Percentiles rank a stretch among this genome's conserved stretches.
These are phyloP conservation scores for Apodemia mormo DNA, from an alignment of 2,888 invertebrate genomes.

Conservation along the genomic window DNA sequence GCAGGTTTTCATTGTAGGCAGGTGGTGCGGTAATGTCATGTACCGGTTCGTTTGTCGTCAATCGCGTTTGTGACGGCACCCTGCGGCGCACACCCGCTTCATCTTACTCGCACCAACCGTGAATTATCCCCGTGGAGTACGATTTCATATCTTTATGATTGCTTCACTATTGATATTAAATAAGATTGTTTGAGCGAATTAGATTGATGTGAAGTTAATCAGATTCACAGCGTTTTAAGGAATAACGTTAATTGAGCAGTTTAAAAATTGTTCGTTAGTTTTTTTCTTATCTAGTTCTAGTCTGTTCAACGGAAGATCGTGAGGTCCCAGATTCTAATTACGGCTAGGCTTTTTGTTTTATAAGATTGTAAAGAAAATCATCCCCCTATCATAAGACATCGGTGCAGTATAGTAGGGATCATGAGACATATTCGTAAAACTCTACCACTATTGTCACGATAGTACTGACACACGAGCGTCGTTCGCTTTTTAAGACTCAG, in stretches of 20 bases:
- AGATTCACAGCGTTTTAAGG: not conserved
- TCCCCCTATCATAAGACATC: no score
- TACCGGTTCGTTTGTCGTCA: constrained; percentile 74
- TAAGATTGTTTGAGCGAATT: not conserved
- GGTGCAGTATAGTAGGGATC: no score
- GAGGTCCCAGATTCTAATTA: no score
- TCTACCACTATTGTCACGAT: no score
- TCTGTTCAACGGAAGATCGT: no score
- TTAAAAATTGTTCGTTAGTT: not conserved
- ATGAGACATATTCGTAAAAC: no score
- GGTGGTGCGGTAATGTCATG: constrained; percentile 60
- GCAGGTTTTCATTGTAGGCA: constrained; percentile 48
- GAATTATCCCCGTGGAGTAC: constrained; percentile 18
- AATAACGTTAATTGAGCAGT: not conserved
- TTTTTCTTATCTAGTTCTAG: no score
- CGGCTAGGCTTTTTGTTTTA: no score
- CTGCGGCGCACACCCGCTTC: constrained; percentile 55
- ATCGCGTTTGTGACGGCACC: constrained; percentile 64
- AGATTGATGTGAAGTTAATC: not conserved
- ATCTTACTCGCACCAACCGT: constrained; percentile 23
- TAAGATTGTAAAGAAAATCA: no score
- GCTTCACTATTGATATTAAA: not conserved
- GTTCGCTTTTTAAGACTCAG: no score
- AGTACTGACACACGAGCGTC: no score
- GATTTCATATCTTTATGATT: constrained; percentile 19